These are phyloP conservation scores for Mustelus asterias DNA, from an alignment of 2,113 vertebrate species.

Conservation along the genomic window DNA sequence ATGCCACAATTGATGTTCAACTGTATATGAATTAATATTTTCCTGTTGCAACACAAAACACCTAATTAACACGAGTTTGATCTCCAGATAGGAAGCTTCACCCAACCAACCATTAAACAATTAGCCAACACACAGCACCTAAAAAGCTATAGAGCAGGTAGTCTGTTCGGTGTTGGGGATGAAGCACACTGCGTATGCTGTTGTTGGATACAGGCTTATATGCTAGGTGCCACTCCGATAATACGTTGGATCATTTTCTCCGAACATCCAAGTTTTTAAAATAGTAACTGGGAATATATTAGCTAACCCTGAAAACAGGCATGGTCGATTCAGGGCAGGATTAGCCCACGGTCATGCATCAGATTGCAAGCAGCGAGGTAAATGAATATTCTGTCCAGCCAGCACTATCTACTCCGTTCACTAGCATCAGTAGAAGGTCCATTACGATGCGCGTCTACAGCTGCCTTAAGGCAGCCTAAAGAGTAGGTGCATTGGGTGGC, in stretches of 20 bases:
- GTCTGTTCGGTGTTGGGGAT: background rate
- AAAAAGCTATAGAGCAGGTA: background rate
- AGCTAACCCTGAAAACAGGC: background rate
- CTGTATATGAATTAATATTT: conserved; percentile 4
- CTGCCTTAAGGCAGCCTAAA: background rate
- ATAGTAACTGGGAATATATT: background rate
- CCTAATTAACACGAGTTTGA: background rate
- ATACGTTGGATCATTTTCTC: no score
- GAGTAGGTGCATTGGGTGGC: background rate
- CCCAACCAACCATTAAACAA: background rate
- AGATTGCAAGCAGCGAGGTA: background rate
- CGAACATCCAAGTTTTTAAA: background rate
- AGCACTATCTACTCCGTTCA: background rate
- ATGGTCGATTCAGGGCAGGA: background rate
- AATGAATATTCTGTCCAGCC: background rate
- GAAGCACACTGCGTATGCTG: background rate
- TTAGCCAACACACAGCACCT: background rate
- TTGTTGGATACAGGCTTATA: background rate
- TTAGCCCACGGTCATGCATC: background rate
- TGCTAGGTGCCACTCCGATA: no score
- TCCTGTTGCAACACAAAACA: background rate
- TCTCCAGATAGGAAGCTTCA: background rate
- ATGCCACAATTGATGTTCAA: background rate
- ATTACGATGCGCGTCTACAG: background rate
- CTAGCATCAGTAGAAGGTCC: background rate